A percentile compares a stretch with the other conserved stretches of the same genome.
Conservation (phyloP, 2,888 invertebrate species). For the Hypomecis punctinalis region DNA sequence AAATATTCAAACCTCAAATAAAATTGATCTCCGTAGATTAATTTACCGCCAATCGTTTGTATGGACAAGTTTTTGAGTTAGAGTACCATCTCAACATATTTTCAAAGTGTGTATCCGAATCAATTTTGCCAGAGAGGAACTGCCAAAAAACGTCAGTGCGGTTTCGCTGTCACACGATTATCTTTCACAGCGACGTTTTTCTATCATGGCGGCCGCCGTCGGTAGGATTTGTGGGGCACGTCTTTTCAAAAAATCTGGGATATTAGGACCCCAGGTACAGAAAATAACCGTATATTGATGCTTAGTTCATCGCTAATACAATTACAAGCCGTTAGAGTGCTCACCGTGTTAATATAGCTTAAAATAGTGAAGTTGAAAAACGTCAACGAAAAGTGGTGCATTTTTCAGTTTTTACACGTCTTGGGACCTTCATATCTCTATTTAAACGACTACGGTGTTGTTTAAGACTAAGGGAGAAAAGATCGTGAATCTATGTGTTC, state of each 20-base stretch:
- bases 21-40: no score
- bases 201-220: slow-evolving; percentile 95
- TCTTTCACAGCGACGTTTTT: slow-evolving; percentile 81
- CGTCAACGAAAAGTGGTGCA: slow-evolving; percentile 60
- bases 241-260: slow-evolving; percentile 90
- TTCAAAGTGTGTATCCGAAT: slow-evolving; percentile 1
- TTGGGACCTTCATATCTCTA: slow-evolving; percentile 44
- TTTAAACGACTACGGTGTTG: slow-evolving; percentile 50
- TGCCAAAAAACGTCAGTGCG: slow-evolving; percentile 54
- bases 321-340: slow-evolving; percentile 46
- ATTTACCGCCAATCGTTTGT: no score
- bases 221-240: slow-evolving; percentile 94
- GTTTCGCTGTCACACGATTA: slow-evolving; percentile 70
- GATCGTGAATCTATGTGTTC: slow-evolving; percentile 19
- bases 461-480: slow-evolving; percentile 30
- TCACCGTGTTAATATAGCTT: slow-evolving; percentile 55
- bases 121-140: slow-evolving; percentile 26
- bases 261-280: slow-evolving; percentile 89
- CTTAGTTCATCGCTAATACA: slow-evolving; percentile 47
- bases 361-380: slow-evolving; percentile 54
- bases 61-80: no score
- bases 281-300: slow-evolving; percentile 52
- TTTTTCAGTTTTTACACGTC: slow-evolving; percentile 58
- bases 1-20: no score
- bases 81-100: no score